Base-by-base conservation (phyloP, 2,888 invertebrate species). In the Lomographa bimaculata region DNA sequence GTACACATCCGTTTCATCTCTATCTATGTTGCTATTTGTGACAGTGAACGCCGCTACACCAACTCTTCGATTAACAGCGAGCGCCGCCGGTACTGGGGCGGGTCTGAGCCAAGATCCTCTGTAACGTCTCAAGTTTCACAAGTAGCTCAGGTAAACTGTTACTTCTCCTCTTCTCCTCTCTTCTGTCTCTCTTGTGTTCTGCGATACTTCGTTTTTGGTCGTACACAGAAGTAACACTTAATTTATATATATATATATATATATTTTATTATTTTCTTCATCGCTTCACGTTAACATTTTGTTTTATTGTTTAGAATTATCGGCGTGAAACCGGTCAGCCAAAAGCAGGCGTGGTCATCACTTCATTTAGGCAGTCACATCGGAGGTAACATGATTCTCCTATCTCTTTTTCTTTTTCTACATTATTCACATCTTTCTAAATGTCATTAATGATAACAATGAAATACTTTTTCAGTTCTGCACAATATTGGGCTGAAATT, bases 261-360 rank as follows among this genome's bases (percentile, higher is more conserved):
- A n/a, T n/a, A n/a, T n/a, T n/a, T n/a, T n/a, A n/a, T n/a, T n/a
- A n/a, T n/a, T n/a, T n/a, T n/a, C n/a, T n/a, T n/a, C n/a, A n/a
- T n/a, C n/a, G n/a, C n/a, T n/a, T n/a, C n/a, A n/a, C n/a, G n/a
- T n/a, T n/a, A n/a, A n/a, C n/a, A n/a, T n/a, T n/a, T n/a, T n/a
- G n/a, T 14, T 4, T 19, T 26, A 3, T 24, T 29, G 1, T 35
- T 71, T 30, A 90, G 89, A 89, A 80, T 24, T 90, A 86, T 41
- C 85, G 90, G 3, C 80, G 90, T 0, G 90, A 90, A 54, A 83
- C 86, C 6, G 78, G 77, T 18, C 89, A 89, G 50, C 84, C 89
- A 51, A 95, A 95, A 77, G 96, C 95, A 1, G 97, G 97, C 0
- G 96, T 97, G 3, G 97, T 97, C 32, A 96, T 97, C 38, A 97